Evolutionary conservation across 1,140 invertebrate genomes (phyloP), one percentile per base, ranked within the genome.

Genomic region (Brachionus angularis): DNA sequence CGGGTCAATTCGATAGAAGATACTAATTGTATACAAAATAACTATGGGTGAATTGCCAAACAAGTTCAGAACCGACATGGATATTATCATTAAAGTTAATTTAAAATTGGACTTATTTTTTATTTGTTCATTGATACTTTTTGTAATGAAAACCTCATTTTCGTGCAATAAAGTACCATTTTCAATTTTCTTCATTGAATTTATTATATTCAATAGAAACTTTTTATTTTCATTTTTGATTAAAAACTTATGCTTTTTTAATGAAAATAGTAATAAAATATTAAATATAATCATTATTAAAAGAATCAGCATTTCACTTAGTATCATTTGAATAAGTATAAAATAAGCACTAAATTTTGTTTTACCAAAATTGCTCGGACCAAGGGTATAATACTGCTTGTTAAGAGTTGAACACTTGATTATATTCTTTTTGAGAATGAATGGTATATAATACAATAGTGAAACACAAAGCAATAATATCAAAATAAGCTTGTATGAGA

Each of bases 251-350:
- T 58, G 53, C 23, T 39, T 58, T 10, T 58, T 36, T 23, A 39
- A 39, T 7, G 53, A 58, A n/a, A 58, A 7, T 14, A 58, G 27
- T 12, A 58, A 12, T 12, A 58, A 18, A 7, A 58, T 34, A 58
- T 58, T 58, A 8, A 58, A 58, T 12, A 58, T 36, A 58, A 58
- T 58, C 53, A 58, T 58, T 0, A 58, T 58, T 23, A 16, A 58
- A 23, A 58, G 25, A 21, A 58, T 29, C 12, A 58, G 39, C 2
- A 58, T 3, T 58, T 58, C 53, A 39, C 53, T 58, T 36, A 58
- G 18, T 25, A 58, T 23, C 16, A 58, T 23, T 10, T 58, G 53
- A 58, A 58, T 39, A 39, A 58, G 10, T n/a, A 39, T 39, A 18
- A 58, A 58, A 36, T 58, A 58, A 58, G 25, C 16, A 39, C 34